These are phyloP conservation scores for Epizoanthus illoricatus DNA, from an alignment of 92 coral and sea anemone genomes.

Conservation along the genomic window DNA sequence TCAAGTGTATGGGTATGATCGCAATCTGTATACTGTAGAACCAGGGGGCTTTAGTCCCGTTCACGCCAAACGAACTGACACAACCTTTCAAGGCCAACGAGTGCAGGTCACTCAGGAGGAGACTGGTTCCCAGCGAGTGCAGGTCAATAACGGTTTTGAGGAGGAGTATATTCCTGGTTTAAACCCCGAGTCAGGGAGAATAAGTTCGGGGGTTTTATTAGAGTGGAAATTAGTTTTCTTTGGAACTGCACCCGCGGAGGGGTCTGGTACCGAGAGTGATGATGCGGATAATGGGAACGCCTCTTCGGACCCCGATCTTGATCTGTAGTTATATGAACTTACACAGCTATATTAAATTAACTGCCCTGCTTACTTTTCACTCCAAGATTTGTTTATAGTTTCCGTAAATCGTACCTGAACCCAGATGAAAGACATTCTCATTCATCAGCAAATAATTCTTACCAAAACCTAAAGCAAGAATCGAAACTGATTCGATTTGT, in stretches of 20 bases:
- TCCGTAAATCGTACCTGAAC: too few relatives aligned
- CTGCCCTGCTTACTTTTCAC: too few relatives aligned
- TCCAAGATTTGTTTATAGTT: too few relatives aligned
- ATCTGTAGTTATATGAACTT: constrained; percentile 12
- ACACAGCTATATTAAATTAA: not conserved
- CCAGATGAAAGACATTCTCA: too few relatives aligned
- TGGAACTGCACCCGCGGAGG: constrained; percentile 78
- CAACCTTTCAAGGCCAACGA: constrained; percentile 75
- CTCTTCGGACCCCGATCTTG: constrained; percentile 36
- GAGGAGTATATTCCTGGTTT: constrained; percentile 97
- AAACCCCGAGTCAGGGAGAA: constrained; percentile 89
- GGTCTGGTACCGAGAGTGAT: constrained; percentile 45
- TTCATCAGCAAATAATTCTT: too few relatives aligned
- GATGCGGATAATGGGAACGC: constrained; percentile 55
- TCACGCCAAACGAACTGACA: constrained; percentile 63
- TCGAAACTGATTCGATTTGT: too few relatives aligned
- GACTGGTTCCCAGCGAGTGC: constrained; percentile 98
- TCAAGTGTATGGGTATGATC: constrained; percentile 81
- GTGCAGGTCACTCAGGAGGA: constrained; percentile 96
- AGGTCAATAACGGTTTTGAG: constrained; percentile 96
- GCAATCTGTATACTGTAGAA: constrained; percentile 47
- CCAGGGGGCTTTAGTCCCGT: constrained; percentile 46
- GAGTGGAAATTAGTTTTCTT: constrained; percentile 91
- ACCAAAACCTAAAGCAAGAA: too few relatives aligned
- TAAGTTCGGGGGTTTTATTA: constrained; percentile 88